Evolutionary conservation across 1,140 invertebrate genomes (phyloP), one percentile per base, ranked within the genome.

Genomic region (Caerostris darwini): DNA sequence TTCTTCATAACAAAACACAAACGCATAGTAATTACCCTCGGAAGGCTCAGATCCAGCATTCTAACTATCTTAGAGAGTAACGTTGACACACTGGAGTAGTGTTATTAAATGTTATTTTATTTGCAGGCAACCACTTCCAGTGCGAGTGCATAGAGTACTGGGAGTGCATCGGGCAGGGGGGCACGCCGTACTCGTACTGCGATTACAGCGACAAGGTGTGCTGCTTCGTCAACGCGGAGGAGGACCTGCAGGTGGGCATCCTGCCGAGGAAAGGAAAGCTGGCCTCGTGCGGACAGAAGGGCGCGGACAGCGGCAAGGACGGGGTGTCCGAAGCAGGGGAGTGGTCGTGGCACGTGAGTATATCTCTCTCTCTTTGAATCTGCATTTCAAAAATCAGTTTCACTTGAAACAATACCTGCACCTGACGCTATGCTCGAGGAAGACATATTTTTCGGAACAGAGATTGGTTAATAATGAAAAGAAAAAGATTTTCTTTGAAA

Each of bases 331-430:
- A 96, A 94, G 95, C 96, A n/a, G 95, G 95, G 5, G 96, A 96
- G 95, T 96, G 96, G 96, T 96, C 96, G 2, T 96, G 96, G 96
- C 96, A 96, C 95, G 96, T 96, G 95, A 96, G 96, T 96, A 14
- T 1, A 3, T 59, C 7, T 59, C 10, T 3, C 58, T 59, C 10
- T 59, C 6, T 59, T 59, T 59, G 0, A 10, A 59, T 6, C 3
- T 7, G 7, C 10, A 59, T 59, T 59, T 59, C 3, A 59, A 7
- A 59, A 59, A 6, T 34, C 34, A 0, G 34, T 2, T 34, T 34
- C 34, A 34, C 34, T 34, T 34, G 2, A 34, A 34, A 34, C 34
- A 34, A 34, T 34, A 34, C 34, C n/a, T n/a, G n/a, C n/a, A n/a
- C n/a, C 34, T 34, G 2, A 34, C 2, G 34, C 2, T 34, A 2